Evolutionary conservation across 2,888 invertebrate genomes (phyloP), one percentile per base, ranked within the genome.

Genomic region (Crossocerus cetratus): DNA sequence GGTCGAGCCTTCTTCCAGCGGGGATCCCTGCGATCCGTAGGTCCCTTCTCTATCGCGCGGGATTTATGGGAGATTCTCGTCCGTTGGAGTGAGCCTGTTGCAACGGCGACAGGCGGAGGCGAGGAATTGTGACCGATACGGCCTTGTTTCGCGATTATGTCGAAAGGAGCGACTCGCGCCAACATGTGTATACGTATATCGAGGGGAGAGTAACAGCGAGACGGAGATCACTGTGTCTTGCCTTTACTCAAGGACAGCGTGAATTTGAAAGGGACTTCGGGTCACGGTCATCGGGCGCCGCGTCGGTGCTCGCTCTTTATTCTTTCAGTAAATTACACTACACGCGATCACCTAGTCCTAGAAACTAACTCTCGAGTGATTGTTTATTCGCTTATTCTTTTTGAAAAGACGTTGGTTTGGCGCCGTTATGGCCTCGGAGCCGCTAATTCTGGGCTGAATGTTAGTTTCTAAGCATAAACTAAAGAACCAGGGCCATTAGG

Each of bases 251-350:
- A 79, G 74, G 80, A 79, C 76, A 49, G 45, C 59, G 58, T 23
- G 65, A 74, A 77, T 77, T 80, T 65, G 76, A 80, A 80, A 78
- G 76, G 79, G 71, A 74, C 69, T 71, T 56, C 16, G 49, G 14
- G n/a, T 45, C 62, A 45, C 60, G 74, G 72, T 80, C 76, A 72
- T 62, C 66, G 68, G 43, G 44, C 55, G 61, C 21, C 18, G 44
- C 55, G 61, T 18, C 18, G 44, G 18, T 16, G 65, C 32, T 5
- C 32, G 11, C 32, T 32, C 8, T 32, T 32, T 32, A 32, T 32
- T 75, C 69, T 65, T 78, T 69, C 67, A 14, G 45, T 11, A 20
- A 14, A 43, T 23, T 42, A 49, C 59, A 20, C 22, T 64, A 55
- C 69, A 61, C 61, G 4, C 23, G n/a, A n/a, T n/a, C n/a, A n/a